Evolutionary conservation across 2,113 vertebrate genomes (phyloP).

Genomic region (Lophotis ruficrista): DNA sequence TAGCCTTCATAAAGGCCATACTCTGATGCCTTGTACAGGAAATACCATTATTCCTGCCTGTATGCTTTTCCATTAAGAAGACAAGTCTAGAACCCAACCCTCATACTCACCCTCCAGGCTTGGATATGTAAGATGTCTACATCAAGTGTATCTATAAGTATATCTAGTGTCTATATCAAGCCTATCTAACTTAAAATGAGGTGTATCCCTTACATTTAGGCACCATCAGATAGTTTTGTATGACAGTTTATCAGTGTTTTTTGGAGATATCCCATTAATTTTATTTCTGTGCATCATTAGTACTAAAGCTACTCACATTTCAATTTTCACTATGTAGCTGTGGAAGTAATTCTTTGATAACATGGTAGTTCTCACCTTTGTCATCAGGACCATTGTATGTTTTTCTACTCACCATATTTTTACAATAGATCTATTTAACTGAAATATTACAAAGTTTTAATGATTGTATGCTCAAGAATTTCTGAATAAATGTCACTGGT

Average conservation of each 20-base stretch:
- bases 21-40: background rate
- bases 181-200: background rate
- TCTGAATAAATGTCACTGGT: background rate
- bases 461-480: background rate
- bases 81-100: background rate
- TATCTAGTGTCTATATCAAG: background rate
- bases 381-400: background rate
- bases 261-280: background rate
- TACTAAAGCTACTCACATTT: background rate
- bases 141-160: background rate
- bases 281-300: background rate
- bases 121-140: background rate
- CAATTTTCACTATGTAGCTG: background rate
- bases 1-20: background rate
- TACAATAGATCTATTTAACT: background rate
- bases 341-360: background rate
- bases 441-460: background rate
- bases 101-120: rapidly evolving
- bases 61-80: background rate
- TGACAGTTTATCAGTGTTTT: background rate
- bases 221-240: background rate
- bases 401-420: background rate
- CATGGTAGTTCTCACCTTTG: background rate
- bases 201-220: background rate
- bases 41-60: background rate